Evolutionary conservation across 1,140 invertebrate genomes (phyloP), one percentile per base, ranked within the genome.

Genomic region (Diachasmimorpha longicaudata): DNA sequence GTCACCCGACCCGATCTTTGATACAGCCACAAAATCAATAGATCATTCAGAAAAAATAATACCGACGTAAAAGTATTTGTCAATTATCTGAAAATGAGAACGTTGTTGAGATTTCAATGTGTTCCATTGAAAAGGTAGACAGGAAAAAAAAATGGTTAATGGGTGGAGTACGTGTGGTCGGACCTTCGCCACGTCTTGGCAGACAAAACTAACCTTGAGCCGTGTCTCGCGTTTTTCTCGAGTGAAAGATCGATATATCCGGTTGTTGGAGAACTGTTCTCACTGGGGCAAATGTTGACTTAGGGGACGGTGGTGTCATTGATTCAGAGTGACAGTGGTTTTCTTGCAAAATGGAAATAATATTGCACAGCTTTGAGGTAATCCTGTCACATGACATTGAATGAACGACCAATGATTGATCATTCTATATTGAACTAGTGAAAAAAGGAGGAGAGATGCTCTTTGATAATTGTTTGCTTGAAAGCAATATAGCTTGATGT

Each of bases 191-290:
- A 68, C 72, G 16, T 66, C 58, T 21, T 31, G 31, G 25, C 66
- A 76, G 74, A 70, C 74, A 76, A 63, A 67, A 76, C 31, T 76
- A 63, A 71, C 74, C 74, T 76, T 76, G 74, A 71, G 44, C 39
- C 55, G 16, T 44, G 70, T 72, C 71, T 37, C 48, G 71, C 71
- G 23, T 37, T 75, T 75, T 72, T 75, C 73, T 78, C 69, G 72
- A 78, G 73, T 74, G 77, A 72, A 55, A 63, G 37, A 78, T 78
- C 77, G 72, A 78, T 75, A 52, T 52, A 78, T 78, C 77, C 77
- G 77, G 77, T 74, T 78, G 72, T 70, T 74, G 70, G 52, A 36
- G 42, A 39, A 3, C 70, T 55, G 36, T 63, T 63, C 23, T 10
- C 58, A 63, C 6, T 63, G 58, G 23, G 58, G 19, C 23, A 25